Base-by-base conservation (phyloP, 2,113 vertebrate genomes). In the Callionymus lyra region DNA sequence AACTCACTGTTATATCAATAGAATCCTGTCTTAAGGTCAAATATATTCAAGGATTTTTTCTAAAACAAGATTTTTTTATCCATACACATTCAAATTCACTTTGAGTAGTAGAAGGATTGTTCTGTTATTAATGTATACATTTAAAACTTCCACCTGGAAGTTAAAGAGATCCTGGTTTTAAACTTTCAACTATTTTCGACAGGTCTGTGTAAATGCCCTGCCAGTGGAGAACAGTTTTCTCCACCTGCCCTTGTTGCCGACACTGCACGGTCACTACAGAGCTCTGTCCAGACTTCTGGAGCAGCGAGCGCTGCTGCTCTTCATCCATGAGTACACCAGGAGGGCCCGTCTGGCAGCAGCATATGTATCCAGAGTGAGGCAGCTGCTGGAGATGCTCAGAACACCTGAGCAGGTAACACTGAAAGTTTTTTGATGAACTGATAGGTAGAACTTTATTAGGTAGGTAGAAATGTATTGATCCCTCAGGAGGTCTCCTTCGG, bases 281-380 rank as follows among this genome's bases (percentile, higher is more conserved):
- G 61, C 67, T 50, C 69, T 86, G 12, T 55, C 68, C 14, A 55
- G 39, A 16, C 75, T 85, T 17, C 36, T 84, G 47, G 74, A 83
- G 39, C 71, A 82, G 47, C 67, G 81, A 3, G 65, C 82, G 11
- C 55, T 72, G 58, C 77, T 87, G 38, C 68, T 84, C 4, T 66
- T 85, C 6, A 45, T 78, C 9, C 80, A 83, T 1, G 84, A 84
- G 45, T 85, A 72, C 34, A 53, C 48, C 12, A 65, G 60, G 4
- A 65, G 81, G 43, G 45, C 56, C 14, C 70, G 33, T 0, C 58
- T 45, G 0, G 36, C 77, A 3, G 43, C 65, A 3, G 41, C 53
- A 1, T 85, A 68, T 47, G 33, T 80, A 10, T 56, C 49, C 12
- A 72, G 63, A 36, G 46, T 86, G 17, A 36, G 10, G 1, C 47